Evolutionary conservation across 2,113 vertebrate genomes (phyloP).

Genomic region (Seriola quinqueradiata): DNA sequence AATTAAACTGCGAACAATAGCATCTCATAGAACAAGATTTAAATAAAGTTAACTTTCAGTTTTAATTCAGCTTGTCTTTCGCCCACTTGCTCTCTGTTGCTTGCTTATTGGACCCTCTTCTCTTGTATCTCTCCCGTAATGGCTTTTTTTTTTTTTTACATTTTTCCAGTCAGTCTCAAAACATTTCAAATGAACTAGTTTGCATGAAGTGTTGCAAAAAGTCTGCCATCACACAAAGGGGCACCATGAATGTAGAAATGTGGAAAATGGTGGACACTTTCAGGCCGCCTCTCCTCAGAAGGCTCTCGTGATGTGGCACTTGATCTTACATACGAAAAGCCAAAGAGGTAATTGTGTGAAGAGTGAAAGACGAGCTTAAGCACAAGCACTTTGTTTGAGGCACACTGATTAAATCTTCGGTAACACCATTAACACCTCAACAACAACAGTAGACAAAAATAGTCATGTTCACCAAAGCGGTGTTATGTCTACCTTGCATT

Average conservation of each 20-base stretch:
- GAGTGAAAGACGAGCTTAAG: no score
- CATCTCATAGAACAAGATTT: not conserved
- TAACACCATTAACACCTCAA: constrained; percentile 4
- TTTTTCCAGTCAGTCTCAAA: not conserved
- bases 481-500: not conserved
- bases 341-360: no score
- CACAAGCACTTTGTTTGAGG: no score
- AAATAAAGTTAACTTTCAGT: not conserved
- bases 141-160: not conserved
- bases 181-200: not conserved
- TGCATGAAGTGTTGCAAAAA: not conserved
- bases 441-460: not conserved
- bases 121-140: not conserved
- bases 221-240: not conserved
- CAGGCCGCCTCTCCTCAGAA: not conserved
- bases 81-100: not conserved
- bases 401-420: constrained; percentile 3
- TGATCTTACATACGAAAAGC: no score
- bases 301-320: not conserved
- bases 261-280: not conserved
- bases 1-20: not conserved
- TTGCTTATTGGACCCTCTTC: not conserved
- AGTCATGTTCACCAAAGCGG: not conserved
- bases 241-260: not conserved
- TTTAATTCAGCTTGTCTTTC: not conserved